A percentile compares a stretch with the other conserved stretches of the same genome.
Evolutionary conservation across 2,888 invertebrate genomes (phyloP).

Genomic region (Hypomecis punctinalis): DNA sequence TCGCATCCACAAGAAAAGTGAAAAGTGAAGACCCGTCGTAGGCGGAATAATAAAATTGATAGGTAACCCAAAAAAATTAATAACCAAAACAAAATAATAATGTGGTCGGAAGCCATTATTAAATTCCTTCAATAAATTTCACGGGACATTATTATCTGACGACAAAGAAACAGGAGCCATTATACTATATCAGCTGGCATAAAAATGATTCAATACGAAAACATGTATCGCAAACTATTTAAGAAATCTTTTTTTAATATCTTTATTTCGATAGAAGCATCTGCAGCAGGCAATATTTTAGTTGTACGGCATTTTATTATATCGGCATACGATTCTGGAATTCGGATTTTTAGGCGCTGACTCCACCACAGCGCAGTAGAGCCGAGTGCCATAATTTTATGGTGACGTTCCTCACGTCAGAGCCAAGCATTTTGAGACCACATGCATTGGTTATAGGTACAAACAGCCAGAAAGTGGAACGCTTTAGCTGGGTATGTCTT

Average conservation of each 20-base stretch:
- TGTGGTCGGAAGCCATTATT: conserved; percentile 32
- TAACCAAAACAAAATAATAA: conserved; percentile 32
- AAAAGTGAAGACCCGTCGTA: not conserved
- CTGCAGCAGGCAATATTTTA: conserved; percentile 34
- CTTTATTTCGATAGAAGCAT: conserved; percentile 47
- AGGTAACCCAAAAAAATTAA: conserved; percentile 15
- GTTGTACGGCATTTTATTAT: not conserved
- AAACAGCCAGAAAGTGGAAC: no score
- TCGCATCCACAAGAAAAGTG: not conserved
- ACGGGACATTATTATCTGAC: conserved; percentile 22
- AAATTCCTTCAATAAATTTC: conserved; percentile 29
- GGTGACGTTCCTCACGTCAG: no score
- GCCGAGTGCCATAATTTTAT: no score
- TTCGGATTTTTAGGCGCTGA: not conserved
- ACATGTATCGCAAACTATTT: conserved; percentile 46
- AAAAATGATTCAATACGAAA: conserved; percentile 38
- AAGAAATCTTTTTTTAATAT: conserved; percentile 55
- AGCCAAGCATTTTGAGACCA: no score
- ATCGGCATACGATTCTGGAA: not conserved
- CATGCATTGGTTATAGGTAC: no score
- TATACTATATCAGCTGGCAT: conserved; percentile 36
- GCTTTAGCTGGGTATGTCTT: no score
- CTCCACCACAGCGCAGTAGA: no score
- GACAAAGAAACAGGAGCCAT: conserved; percentile 37
- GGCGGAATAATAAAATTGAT: conserved; percentile 18